Conservation (phyloP, 2,888 invertebrate genomes). For the Pristionchus japonicus region DNA sequence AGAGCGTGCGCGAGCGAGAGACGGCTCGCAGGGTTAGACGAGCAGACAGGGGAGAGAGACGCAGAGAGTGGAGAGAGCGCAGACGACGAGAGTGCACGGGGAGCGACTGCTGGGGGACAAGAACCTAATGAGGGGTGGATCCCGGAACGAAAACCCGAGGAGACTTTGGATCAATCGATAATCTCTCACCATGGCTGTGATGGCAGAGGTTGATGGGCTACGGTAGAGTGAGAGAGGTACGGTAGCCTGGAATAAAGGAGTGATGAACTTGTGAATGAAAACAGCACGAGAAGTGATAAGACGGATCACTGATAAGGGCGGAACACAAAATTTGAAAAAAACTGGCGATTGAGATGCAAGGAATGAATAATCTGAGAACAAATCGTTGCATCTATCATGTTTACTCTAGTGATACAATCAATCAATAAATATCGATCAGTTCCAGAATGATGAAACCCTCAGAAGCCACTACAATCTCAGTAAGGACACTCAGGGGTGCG, state of each 20-base stretch:
- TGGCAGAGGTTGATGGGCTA: not conserved
- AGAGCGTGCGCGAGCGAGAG: conserved; percentile 32
- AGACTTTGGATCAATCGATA: not conserved
- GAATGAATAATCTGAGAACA: not conserved
- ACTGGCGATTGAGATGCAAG: no score
- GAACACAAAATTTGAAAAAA: not conserved
- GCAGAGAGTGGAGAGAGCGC: not conserved
- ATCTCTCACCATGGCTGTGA: not conserved
- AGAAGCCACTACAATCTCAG: no score
- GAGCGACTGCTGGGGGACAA: not conserved
- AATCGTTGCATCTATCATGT: not conserved
- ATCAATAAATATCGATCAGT: no score
- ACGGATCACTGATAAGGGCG: not conserved
- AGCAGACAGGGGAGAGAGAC: not conserved
- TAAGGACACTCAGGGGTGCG: no score
- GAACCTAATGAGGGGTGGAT: not conserved
- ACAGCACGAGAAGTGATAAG: not conserved
- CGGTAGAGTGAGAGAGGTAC: not conserved
- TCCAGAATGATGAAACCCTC: no score
- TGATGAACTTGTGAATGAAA: not conserved
- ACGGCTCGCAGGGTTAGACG: not conserved
- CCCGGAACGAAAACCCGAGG: not conserved
- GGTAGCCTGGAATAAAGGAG: not conserved
- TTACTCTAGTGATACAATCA: not conserved
- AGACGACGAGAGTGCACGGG: not conserved